Percentiles rank a stretch among this genome's conserved stretches.
phyloP scores from a whole-genome alignment of 2,888 invertebrate genomes.

The Trypoxylon attenuatum region DNA sequence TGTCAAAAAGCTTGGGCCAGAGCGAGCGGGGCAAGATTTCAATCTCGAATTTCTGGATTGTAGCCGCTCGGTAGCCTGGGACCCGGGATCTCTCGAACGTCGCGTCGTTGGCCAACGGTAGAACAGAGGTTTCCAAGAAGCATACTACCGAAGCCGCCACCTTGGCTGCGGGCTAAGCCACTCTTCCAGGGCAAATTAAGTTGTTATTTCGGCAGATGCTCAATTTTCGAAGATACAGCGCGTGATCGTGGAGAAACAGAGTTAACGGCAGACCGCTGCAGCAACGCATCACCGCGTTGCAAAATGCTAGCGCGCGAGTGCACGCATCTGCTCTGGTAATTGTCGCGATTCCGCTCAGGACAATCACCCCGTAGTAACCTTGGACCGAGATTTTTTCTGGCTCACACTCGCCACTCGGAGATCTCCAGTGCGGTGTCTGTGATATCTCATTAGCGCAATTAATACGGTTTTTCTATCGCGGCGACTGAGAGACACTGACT shows the following conservation, averaged over 20 bases:
- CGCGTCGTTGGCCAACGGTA: constrained; percentile 12
- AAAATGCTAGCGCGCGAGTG: no score
- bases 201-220: constrained; percentile 71
- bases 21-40: constrained; percentile 16
- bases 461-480: no score
- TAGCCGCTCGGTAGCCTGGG: constrained; percentile 18
- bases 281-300: constrained; percentile 36
- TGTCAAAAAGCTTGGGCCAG: constrained; percentile 14
- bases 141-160: constrained; percentile 46
- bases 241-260: constrained; percentile 40
- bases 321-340: constrained; percentile 40
- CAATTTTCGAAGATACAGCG: constrained; percentile 54
- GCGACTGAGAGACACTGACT: no score
- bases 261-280: not conserved
- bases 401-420: no score
- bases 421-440: no score
- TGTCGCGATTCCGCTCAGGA: constrained; percentile 15
- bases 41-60: constrained; percentile 34
- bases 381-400: no score
- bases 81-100: constrained; percentile 34
- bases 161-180: constrained; percentile 55
- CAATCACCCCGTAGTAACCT: no score
- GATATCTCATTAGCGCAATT: no score
- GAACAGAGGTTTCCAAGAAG: constrained; percentile 43
- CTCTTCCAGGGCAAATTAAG: constrained; percentile 62